Percentiles rank a stretch among this genome's conserved stretches.
phyloP scores from a whole-genome alignment of 2,113 vertebrate species.

The Tretioscincus oriximinensis region DNA sequence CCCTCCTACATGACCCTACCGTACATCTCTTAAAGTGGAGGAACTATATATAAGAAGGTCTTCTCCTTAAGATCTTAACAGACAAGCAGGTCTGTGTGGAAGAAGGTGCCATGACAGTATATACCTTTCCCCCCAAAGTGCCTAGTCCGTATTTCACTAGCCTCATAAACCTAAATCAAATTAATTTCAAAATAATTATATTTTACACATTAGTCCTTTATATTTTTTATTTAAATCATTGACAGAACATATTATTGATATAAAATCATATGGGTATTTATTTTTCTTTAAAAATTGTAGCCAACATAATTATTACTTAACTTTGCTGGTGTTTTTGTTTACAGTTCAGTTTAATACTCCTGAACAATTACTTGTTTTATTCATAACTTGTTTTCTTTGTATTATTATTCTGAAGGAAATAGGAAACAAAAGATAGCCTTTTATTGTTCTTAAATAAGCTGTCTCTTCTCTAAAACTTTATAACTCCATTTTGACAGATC shows the following conservation, averaged over 20 bases:
- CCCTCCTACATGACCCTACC: too few species aligned
- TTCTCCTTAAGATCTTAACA: too few species aligned
- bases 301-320: slow-evolving; percentile 24
- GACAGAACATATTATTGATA: slow-evolving; percentile 13
- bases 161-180: too few species aligned
- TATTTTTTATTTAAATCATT: too few species aligned
- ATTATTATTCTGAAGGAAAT: slow-evolving; percentile 45
- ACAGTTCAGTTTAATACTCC: slow-evolving; percentile 31
- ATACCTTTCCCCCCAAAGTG: too few species aligned
- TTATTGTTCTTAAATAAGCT: slow-evolving; percentile 67
- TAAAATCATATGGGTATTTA: slow-evolving; percentile 26
- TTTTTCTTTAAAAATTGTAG: not conserved
- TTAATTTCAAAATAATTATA: too few species aligned
- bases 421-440: slow-evolving; percentile 66
- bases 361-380: slow-evolving; percentile 37
- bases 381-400: slow-evolving; percentile 51
- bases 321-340: slow-evolving; percentile 11
- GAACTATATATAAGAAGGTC: too few species aligned
- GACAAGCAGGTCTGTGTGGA: too few species aligned
- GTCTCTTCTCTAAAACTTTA: slow-evolving; percentile 64
- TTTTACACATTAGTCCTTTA: too few species aligned
- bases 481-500: slow-evolving; percentile 73
- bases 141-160: too few species aligned
- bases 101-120: too few species aligned
- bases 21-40: too few species aligned